Base-by-base conservation (phyloP, 2,797 vertebrate species). In the Austrolebias charrua region DNA sequence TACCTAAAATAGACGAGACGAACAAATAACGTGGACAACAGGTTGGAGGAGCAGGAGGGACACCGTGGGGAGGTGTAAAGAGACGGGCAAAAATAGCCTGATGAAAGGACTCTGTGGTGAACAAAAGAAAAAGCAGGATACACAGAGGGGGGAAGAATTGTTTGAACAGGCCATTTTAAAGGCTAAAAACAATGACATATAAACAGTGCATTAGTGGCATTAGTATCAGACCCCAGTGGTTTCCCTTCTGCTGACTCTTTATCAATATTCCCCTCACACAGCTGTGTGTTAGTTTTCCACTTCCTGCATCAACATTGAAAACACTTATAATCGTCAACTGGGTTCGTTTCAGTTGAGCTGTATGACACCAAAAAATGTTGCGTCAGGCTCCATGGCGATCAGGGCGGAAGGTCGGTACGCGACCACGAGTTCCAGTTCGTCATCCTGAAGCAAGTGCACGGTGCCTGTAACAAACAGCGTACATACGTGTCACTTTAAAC, bases 281-380 rank as follows among this genome's bases (percentile, higher is more conserved):
- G 62, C 61, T 60, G 47, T 47, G 40, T 57, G 73, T 69, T 75
- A 60, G 57, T 71, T 74, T 55, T 29, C 31, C 33, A 53, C 67
- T 76, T 89, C 84, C 80, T 84, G 76, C 63, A 51, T 60, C 70
- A n/a, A n/a, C n/a, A n/a, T n/a, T n/a, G n/a, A n/a, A n/a, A n/a
- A n/a, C n/a, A 6, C 33, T 69, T 62, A 66, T 81, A 65, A 48
- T 66, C 57, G 5, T 44, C 52, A 12, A 2, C 1, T 57, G 18
- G 20, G 15, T 54, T 59, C 24, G 48, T 52, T 62, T 85, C 83
- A 88, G 68, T 77, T 76, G 5, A 92, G 87, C 81, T 82, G 80
- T 45, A 88, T 83, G 79, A 89, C 87, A 73, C 88, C 88, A 78
- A 87, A 85, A 79, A 89, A 85, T 9, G 86, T 85, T 0, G 75